A percentile compares a stretch with the other conserved stretches of the same genome.
Evolutionary conservation across 2,113 vertebrate genomes (phyloP).

Genomic region (Labrus mixtus): DNA sequence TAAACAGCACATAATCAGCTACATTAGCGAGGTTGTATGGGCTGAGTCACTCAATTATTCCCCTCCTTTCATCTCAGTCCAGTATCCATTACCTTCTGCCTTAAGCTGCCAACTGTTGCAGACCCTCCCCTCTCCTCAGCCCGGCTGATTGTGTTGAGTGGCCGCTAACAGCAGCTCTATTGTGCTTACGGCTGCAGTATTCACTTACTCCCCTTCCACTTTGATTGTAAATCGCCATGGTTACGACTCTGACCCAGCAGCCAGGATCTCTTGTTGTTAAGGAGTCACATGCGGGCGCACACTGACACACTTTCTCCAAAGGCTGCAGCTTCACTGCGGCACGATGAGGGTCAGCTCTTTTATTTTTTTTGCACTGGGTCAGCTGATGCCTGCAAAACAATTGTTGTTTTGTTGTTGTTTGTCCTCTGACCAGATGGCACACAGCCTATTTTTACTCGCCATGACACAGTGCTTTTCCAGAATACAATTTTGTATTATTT

Average conservation of each 20-base stretch:
- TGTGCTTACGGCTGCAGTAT: slow-evolving; percentile 58
- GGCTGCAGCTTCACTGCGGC: slow-evolving; percentile 40
- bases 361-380: slow-evolving; percentile 45
- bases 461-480: slow-evolving; percentile 41
- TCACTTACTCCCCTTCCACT: slow-evolving; percentile 62
- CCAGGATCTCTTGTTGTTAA: slow-evolving; percentile 52
- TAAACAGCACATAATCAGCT: slow-evolving; percentile 28
- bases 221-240: slow-evolving; percentile 65
- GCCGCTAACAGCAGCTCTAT: slow-evolving; percentile 66
- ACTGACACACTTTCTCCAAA: slow-evolving; percentile 59
- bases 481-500: too few species aligned
- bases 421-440: slow-evolving; percentile 5
- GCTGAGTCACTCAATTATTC: slow-evolving; percentile 68
- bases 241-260: slow-evolving; percentile 54
- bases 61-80: slow-evolving; percentile 62
- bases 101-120: slow-evolving; percentile 77
- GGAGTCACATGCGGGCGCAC: slow-evolving; percentile 54
- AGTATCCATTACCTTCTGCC: slow-evolving; percentile 72
- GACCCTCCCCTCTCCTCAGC: slow-evolving; percentile 35
- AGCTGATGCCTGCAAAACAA: slow-evolving; percentile 76
- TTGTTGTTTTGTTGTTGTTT: slow-evolving; percentile 64
- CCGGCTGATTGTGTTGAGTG: slow-evolving; percentile 45
- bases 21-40: slow-evolving; percentile 23
- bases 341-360: slow-evolving; percentile 31
- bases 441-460: slow-evolving; percentile 26